Conservation (phyloP, 2,797 vertebrate genomes). For the Galago senegalensis region DNA sequence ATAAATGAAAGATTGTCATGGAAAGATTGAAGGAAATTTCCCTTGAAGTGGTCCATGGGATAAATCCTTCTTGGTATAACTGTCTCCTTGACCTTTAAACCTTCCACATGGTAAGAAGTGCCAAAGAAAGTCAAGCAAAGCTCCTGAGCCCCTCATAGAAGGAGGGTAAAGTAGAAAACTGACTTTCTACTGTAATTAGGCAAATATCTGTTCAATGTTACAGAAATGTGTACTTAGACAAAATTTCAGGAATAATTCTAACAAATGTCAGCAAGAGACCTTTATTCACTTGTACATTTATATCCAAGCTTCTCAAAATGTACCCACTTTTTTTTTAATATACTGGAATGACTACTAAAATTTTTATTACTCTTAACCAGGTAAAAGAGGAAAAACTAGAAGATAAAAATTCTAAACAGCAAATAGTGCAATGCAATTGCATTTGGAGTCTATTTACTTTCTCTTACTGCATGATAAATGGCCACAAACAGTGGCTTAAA, state of each 20-base stretch:
- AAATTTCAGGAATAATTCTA: neutral
- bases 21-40: constrained; percentile 71
- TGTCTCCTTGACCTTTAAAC: constrained; percentile 19
- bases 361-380: neutral
- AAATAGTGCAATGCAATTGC: neutral
- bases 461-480: neutral
- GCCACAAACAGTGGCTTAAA: neutral
- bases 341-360: neutral
- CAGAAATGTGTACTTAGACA: neutral
- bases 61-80: constrained; percentile 50
- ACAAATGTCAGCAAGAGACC: neutral
- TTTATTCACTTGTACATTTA: neutral
- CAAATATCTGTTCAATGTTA: neutral
- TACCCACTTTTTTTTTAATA: neutral
- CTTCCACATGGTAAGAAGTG: neutral
- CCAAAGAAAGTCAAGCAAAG: constrained; percentile 50
- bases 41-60: constrained; percentile 76
- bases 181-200: neutral
- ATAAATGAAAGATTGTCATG: constrained; percentile 77
- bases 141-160: neutral
- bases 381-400: neutral
- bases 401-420: neutral
- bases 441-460: neutral
- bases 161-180: neutral
- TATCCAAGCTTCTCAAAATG: neutral